These are phyloP conservation scores for Drosophila aff. DNA, from an alignment of 1,140 invertebrate species.

Conservation along the genomic window DNA sequence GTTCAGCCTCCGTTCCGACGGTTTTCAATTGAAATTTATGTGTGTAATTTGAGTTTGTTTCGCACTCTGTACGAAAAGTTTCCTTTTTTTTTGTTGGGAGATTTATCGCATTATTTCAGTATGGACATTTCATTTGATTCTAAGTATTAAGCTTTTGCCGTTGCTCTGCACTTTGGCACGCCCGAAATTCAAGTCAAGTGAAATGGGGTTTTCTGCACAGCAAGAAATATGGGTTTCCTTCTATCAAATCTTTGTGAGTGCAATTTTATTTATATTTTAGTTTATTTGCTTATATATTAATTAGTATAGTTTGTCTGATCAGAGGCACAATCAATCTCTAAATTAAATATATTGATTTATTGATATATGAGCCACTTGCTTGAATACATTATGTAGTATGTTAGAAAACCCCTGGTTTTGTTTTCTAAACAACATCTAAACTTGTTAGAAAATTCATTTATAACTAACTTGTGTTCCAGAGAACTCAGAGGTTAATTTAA, in stretches of 20 bases:
- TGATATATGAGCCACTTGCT: background rate
- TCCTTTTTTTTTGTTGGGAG: background rate
- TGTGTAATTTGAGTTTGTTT: slow-evolving; percentile 38
- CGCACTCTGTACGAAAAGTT: slow-evolving; percentile 17
- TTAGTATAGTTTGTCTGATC: background rate
- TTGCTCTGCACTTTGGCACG: slow-evolving; percentile 35
- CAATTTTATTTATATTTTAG: background rate
- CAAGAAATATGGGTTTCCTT: background rate
- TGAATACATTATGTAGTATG: background rate
- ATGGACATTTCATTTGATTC: slow-evolving; percentile 31
- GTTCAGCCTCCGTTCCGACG: slow-evolving; percentile 2
- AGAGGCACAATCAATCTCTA: background rate
- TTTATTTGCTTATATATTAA: background rate
- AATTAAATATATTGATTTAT: background rate
- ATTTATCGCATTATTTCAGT: slow-evolving; percentile 42
- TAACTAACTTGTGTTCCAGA: too few species aligned
- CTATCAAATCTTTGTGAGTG: background rate
- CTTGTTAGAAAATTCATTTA: background rate
- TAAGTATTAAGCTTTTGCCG: slow-evolving; percentile 1
- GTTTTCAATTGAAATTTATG: slow-evolving; percentile 63
- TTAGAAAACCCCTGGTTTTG: too few species aligned
- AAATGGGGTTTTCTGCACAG: slow-evolving; percentile 14
- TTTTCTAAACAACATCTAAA: background rate
- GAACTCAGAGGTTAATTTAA: too few species aligned
- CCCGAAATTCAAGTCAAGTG: slow-evolving; percentile 27